Evolutionary conservation across 2,113 vertebrate species (phyloP).

Genomic region (Bos taurus): ARS-UCD2.0 NC_037337.1:13741001-13741500

Average conservation of each 20-base stretch:
- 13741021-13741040: not conserved
- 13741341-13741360: not conserved
- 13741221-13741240: not conserved
- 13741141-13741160: not conserved
- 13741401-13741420: not conserved
- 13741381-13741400: not conserved
- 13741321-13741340: not conserved
- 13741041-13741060: not conserved
- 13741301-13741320: accelerated
- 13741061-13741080: not conserved
- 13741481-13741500: not conserved
- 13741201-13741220: not conserved
- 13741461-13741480: not conserved
- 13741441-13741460: not conserved
- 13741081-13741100: not conserved
- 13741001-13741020: not conserved
- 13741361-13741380: not conserved
- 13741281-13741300: not conserved
- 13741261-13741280: not conserved
- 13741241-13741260: accelerated
- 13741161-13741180: not conserved
- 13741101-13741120: not conserved
- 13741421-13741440: not conserved
- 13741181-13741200: not conserved
- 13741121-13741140: not conserved